These are phyloP conservation scores for Tipula unca DNA, from an alignment of 2,888 invertebrate species.

Conservation along the genomic window DNA sequence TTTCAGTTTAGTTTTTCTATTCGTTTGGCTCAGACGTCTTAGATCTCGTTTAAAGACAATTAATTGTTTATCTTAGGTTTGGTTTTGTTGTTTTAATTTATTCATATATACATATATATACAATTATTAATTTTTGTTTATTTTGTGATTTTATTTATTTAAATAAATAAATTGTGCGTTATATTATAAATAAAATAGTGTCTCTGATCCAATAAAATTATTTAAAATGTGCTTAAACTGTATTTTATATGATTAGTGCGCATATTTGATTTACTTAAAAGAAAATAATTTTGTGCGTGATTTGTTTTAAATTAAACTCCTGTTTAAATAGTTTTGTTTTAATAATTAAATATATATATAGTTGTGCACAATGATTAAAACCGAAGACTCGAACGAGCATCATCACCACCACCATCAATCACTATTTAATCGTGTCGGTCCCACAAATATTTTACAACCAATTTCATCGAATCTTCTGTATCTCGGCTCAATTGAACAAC, in stretches of 20 bases:
- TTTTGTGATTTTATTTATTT: not conserved
- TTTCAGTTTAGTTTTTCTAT: not conserved
- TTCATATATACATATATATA: not conserved
- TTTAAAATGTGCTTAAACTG: not conserved
- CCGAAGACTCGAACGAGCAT: constrained; percentile 24
- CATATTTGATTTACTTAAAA: not conserved
- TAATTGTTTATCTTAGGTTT: not conserved
- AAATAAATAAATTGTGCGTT: not conserved
- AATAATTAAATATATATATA: no score
- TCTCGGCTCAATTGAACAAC: not conserved
- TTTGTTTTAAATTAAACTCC: not conserved
- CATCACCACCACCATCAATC: constrained; percentile 32
- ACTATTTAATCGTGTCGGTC: constrained; percentile 27
- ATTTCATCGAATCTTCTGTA: constrained; percentile 2
- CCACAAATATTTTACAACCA: constrained; percentile 15
- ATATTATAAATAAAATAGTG: not conserved
- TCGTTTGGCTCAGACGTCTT: not conserved
- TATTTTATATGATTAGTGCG: not conserved
- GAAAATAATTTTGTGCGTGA: not conserved
- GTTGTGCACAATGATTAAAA: constrained; percentile 26
- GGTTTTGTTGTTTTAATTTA: not conserved
- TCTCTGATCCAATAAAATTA: not conserved
- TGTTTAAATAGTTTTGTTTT: not conserved
- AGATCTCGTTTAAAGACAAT: not conserved
- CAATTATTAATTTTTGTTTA: not conserved